Base-by-base conservation (phyloP, 2,797 vertebrate genomes). In the Enteromius mattozi region DNA sequence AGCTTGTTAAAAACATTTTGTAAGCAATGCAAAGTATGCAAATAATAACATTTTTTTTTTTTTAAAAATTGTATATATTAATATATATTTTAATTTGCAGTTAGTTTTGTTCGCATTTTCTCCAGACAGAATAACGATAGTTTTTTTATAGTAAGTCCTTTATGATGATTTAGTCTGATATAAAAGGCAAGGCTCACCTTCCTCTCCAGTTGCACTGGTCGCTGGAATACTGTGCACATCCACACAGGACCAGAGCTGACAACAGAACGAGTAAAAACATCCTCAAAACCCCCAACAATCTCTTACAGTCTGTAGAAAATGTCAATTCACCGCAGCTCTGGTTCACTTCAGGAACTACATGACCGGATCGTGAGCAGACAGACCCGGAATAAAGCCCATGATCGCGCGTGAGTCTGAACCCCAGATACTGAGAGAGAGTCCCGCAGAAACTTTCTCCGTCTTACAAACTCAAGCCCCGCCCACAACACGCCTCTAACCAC, bases 191-290 rank as follows among this genome's bases (percentile, higher is more conserved):
- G 21, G 0, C 66, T 92, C 90, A 97, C 97, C 97, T 99, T 91
- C 97, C 97, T 88, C 95, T 93, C 97, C 97, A 98, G 95, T 93
- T 97, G 90, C 97, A 99, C 93, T 96, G 94, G 92, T 99, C 97
- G 87, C 97, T 98, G 87, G 96, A 97, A 90, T 97, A 97, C 88
- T 97, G 97, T 10, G 96, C 95, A 61, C 85, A 91, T 84, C 92
- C 94, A 79, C 93, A 89, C 83, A 92, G 91, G 1, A 49, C 79
- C 92, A 93, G 80, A 51, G 61, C 81, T 56, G 72, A 77, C 5
- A 77, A 42, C 10, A 83, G 1, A 19, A 24, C 10, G 14, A 76
- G 1, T 5, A 68, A 54, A 77, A 27, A 33, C 81, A 83, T 83
- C 47, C 59, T 77, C 33, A 17, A 68, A 37, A 16, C 6, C 3